Percentiles rank a stretch among this genome's conserved stretches.
These are phyloP conservation scores for Ischnura elegans DNA, from an alignment of 2,888 invertebrate species.

Conservation along the genomic window DNA sequence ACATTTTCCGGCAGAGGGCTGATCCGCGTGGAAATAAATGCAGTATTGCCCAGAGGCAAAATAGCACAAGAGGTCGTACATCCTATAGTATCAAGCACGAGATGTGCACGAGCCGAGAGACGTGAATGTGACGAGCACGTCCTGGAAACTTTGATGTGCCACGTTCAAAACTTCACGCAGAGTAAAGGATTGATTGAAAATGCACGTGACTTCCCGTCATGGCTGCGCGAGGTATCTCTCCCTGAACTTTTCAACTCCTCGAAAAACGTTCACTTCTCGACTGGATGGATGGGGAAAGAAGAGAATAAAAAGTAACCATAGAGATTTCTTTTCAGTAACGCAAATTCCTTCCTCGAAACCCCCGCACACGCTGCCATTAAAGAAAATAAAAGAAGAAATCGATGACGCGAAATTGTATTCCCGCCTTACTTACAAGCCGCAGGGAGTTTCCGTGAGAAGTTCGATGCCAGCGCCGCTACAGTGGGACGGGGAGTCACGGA, in stretches of 20 bases:
- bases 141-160: background rate
- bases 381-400: background rate
- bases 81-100: no score
- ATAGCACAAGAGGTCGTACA: no score
- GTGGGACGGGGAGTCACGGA: background rate
- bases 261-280: background rate
- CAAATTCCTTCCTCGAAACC: background rate
- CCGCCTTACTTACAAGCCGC: background rate
- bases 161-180: background rate
- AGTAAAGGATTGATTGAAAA: background rate
- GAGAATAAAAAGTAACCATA: background rate
- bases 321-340: background rate
- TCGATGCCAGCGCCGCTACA: background rate
- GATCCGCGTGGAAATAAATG: no score
- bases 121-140: background rate
- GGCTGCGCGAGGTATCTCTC: background rate
- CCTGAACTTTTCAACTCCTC: background rate
- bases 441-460: background rate
- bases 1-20: no score
- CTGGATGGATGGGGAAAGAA: no score
- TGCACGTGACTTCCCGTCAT: background rate
- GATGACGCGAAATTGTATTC: background rate
- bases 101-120: no score
- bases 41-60: no score
- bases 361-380: background rate